These are phyloP conservation scores for Meda fulgida DNA, from an alignment of 2,797 vertebrate genomes.

Conservation along the genomic window DNA sequence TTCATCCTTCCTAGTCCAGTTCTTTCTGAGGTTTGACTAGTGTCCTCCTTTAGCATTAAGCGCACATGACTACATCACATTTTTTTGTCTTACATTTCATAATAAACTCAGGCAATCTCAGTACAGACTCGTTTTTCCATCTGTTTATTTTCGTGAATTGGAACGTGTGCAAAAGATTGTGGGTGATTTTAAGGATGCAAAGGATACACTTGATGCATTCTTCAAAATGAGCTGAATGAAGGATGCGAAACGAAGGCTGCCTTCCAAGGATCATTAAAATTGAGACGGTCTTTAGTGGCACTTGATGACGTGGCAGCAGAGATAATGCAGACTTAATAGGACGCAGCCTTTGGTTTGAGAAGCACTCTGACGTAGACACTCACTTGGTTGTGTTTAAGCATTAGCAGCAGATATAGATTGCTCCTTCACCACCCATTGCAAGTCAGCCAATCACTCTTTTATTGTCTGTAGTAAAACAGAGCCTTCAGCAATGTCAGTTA, in stretches of 20 bases:
- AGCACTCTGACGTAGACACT: neutral
- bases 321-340: neutral
- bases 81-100: too few species aligned
- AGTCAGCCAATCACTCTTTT: slow-evolving; percentile 18
- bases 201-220: neutral
- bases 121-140: neutral
- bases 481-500: slow-evolving; percentile 50
- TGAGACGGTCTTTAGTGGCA: neutral
- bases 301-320: neutral
- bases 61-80: neutral
- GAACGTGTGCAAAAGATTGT: neutral
- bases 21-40: too few species aligned
- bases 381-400: neutral
- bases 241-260: neutral
- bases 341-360: neutral
- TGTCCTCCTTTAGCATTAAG: too few species aligned
- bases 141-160: neutral
- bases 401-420: neutral
- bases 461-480: slow-evolving; percentile 35
- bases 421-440: neutral
- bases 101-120: too few species aligned
- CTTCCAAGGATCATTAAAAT: neutral
- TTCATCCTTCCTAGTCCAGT: too few species aligned
- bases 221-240: neutral
- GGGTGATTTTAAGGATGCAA: neutral